Evolutionary conservation across 2,888 invertebrate genomes (phyloP).

Genomic region (Melanargia galathea): DNA sequence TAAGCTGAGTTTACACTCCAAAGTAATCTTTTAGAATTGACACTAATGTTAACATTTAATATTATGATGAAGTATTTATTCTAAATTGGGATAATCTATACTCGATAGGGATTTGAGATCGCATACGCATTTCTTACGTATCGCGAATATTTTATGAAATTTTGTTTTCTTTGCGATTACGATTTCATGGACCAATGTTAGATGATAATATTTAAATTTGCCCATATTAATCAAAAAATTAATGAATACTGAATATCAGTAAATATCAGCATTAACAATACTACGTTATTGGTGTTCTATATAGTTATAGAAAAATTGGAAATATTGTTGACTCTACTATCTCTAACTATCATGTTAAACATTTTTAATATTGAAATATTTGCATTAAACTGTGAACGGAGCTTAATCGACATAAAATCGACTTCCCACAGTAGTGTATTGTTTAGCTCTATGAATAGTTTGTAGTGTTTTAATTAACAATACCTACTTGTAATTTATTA

Average conservation of each 20-base stretch:
- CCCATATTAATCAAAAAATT: neutral
- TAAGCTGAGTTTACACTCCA: slow-evolving; percentile 1
- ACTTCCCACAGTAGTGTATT: slow-evolving; percentile 35
- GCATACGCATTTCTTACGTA: too few relatives aligned
- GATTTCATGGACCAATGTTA: neutral
- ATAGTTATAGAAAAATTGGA: neutral
- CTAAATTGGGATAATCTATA: too few relatives aligned
- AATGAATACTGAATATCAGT: neutral
- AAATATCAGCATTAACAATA: neutral
- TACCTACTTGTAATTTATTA: slow-evolving; percentile 22
- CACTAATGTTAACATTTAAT: neutral
- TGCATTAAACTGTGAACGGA: slow-evolving; percentile 4
- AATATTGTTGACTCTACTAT: neutral
- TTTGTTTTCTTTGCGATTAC: too few relatives aligned
- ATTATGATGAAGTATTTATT: too few relatives aligned
- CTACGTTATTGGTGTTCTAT: neutral
- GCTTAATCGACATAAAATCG: slow-evolving; percentile 20
- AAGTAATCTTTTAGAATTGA: slow-evolving; percentile 1
- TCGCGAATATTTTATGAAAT: too few relatives aligned
- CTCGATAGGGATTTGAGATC: too few relatives aligned
- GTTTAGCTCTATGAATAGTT: slow-evolving; percentile 25
- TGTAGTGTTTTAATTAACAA: slow-evolving; percentile 27
- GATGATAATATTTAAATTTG: neutral
- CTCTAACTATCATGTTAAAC: neutral
- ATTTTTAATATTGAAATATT: neutral